Evolutionary conservation across 1,140 invertebrate genomes (phyloP).

Genomic region (Papilio machaon): DNA sequence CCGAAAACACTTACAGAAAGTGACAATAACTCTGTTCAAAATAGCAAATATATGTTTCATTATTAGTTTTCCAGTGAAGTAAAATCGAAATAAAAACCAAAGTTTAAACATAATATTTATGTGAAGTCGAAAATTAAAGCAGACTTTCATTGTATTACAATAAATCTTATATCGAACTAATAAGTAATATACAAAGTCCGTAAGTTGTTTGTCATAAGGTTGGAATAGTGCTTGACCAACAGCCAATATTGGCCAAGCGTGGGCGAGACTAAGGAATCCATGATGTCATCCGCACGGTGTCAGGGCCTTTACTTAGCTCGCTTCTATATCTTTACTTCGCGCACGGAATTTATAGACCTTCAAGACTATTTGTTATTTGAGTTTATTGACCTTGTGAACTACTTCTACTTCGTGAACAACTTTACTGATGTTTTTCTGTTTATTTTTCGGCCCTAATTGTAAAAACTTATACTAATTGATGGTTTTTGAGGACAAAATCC

Average conservation of each 20-base stretch:
- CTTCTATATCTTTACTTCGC: constrained; percentile 40
- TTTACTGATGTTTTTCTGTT: neutral
- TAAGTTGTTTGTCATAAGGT: neutral
- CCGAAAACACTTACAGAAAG: no score
- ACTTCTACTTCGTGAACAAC: neutral
- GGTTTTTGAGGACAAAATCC: no score
- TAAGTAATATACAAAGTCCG: neutral
- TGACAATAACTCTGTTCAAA: no score
- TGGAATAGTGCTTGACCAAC: neutral
- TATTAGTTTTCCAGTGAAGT: no score
- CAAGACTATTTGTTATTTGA: constrained; percentile 14
- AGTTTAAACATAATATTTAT: no score
- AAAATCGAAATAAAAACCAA: no score
- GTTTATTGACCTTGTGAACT: constrained; percentile 20
- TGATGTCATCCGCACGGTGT: constrained; percentile 47
- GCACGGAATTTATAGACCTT: constrained; percentile 14
- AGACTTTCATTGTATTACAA: neutral
- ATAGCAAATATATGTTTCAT: no score
- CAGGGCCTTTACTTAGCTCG: constrained; percentile 45
- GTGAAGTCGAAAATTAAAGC: neutral
- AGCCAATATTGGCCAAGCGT: neutral
- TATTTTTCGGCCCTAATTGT: neutral
- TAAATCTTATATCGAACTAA: neutral
- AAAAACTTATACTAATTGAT: no score
- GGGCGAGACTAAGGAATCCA: constrained; percentile 44